phyloP scores from a whole-genome alignment of 2,113 vertebrate species.

The Etheostoma spectabile region DNA sequence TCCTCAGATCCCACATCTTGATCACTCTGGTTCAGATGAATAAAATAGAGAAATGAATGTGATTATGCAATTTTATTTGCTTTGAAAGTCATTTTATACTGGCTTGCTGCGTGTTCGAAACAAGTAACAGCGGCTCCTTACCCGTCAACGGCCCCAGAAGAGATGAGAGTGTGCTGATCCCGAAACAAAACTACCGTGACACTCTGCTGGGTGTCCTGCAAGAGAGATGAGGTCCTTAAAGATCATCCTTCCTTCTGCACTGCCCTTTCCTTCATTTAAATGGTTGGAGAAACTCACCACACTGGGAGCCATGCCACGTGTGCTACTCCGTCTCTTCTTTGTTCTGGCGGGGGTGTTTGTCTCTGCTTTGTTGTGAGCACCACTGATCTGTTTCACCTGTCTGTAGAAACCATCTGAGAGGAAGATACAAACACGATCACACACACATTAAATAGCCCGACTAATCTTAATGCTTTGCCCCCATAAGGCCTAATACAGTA shows the following conservation, averaged over 20 bases:
- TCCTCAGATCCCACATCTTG: conserved; percentile 97
- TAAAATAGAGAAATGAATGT: not conserved
- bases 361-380: conserved; percentile 93
- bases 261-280: not conserved
- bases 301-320: conserved; percentile 90
- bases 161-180: conserved; percentile 93
- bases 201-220: conserved; percentile 95
- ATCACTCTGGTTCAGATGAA: conserved; percentile 86
- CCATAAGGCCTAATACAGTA: not conserved
- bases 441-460: not conserved
- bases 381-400: conserved; percentile 95
- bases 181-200: conserved; percentile 96
- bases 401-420: conserved; percentile 94
- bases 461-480: not conserved
- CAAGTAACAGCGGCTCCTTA: conserved; percentile 73
- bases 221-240: not conserved
- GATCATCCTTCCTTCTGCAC: not conserved
- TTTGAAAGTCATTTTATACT: not conserved
- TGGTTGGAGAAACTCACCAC: conserved; percentile 86
- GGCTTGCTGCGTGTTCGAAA: not conserved
- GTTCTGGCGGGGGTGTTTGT: conserved; percentile 86
- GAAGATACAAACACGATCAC: not conserved
- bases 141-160: conserved; percentile 97
- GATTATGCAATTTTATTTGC: not conserved
- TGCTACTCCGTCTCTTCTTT: conserved; percentile 87